Percentiles rank a stretch among this genome's conserved stretches.
Conservation (phyloP, 1,140 invertebrate genomes). For the Oreohelix idahoensis region DNA sequence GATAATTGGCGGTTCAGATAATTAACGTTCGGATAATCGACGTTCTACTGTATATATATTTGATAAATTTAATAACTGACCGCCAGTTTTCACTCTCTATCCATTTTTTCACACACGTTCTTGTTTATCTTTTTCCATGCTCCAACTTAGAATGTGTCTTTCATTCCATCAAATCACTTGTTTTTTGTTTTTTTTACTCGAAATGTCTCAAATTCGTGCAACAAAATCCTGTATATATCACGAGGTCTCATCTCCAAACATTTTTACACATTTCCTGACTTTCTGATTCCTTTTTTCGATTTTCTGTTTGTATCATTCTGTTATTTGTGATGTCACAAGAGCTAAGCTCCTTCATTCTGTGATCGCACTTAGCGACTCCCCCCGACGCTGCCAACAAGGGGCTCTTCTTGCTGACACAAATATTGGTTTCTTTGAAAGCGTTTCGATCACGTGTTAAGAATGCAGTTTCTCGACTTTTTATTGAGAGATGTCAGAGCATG, state of each 20-base stretch:
- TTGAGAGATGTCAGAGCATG: slow-evolving; percentile 6
- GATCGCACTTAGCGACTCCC: not conserved
- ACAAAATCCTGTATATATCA: not conserved
- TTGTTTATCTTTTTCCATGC: too few species aligned
- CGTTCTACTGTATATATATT: too few species aligned
- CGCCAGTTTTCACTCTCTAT: too few species aligned
- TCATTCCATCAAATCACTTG: too few species aligned
- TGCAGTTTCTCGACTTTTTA: not conserved
- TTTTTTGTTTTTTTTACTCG: too few species aligned
- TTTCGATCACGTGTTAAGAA: not conserved
- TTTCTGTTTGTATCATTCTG: not conserved
- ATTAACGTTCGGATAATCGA: too few species aligned
- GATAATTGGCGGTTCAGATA: too few species aligned
- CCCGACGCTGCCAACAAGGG: not conserved
- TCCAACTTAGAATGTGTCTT: too few species aligned
- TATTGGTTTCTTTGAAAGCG: not conserved
- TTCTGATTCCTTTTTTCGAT: not conserved
- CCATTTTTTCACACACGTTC: too few species aligned
- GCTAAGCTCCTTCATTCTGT: not conserved
- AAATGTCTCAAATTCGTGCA: too few species aligned
- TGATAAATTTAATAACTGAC: too few species aligned
- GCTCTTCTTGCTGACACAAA: not conserved
- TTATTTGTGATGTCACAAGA: not conserved
- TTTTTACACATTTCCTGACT: slow-evolving; percentile 9
- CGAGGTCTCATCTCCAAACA: not conserved